Base-by-base conservation (phyloP, 2,888 invertebrate species). In the Drosophila yooni region DNA sequence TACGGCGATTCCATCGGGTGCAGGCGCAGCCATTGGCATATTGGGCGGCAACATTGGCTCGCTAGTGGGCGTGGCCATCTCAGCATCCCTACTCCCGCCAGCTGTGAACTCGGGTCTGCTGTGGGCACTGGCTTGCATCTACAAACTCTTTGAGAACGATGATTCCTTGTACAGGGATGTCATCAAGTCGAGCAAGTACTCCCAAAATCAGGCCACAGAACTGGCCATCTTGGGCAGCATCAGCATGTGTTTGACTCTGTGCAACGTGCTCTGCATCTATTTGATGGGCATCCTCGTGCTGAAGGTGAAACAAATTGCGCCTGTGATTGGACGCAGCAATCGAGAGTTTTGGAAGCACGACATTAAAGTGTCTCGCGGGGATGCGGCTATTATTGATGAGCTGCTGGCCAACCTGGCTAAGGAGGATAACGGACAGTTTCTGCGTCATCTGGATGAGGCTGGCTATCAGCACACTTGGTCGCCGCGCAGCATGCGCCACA, bases 61-160 rank as follows among this genome's bases (percentile, higher is more conserved):
- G 0, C 93, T 97, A 10, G 96, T 97, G 0, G 97, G 97, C 6
- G 97, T 97, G 7, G 97, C 97, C 6, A 97, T 97, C 82, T 97
- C 97, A 0, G 96, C 96, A 0, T 96, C 97, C 0, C 92, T 97
- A 21, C 93, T 97, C 67, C 97, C 97, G 0, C 97, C 97, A 4
- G 96, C 96, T 61, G 97, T 97, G 2, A 97, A 97, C 93, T 95
- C 96, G 70, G 96, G 96, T 21, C 91, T 96, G 0, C 92, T 96
- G 0, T 96, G 96, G 96, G 94, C 95, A 0, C 93, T 95, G 91
- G 94, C 95, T 0, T 91, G 94, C 13, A 94, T 95, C 29, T 95
- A 95, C 68, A 93, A 94, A 68, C 76, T 94, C 10, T 94, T 93
- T 89, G 92, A 94, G 74, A 88, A 92, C 73, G 94, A 94, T 70